Evolutionary conservation across 2,113 vertebrate species (phyloP).

Genomic region (Coptodon rendalli): DNA sequence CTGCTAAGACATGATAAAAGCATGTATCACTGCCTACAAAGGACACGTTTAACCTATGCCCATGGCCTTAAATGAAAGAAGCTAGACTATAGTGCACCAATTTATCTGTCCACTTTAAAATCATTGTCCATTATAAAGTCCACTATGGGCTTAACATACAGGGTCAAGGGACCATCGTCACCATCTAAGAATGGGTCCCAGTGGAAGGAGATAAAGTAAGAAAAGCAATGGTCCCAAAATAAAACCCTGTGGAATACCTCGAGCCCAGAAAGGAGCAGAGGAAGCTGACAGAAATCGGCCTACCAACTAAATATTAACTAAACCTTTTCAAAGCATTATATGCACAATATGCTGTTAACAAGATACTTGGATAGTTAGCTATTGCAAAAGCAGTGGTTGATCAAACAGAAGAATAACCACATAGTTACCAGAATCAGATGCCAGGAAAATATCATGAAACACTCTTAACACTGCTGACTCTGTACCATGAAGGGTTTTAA

Average conservation of each 20-base stretch:
- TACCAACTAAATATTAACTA: not conserved
- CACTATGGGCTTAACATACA: not conserved
- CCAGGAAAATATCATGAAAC: not conserved
- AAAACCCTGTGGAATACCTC: not conserved
- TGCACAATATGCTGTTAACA: not conserved
- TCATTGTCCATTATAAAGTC: not conserved
- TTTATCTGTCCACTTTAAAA: not conserved
- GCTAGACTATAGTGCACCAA: not conserved
- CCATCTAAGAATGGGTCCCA: not conserved
- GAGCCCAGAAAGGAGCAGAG: not conserved
- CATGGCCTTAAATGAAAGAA: not conserved
- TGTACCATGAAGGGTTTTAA: not conserved
- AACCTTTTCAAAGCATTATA: not conserved
- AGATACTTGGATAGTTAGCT: not conserved
- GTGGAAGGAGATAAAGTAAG: not conserved
- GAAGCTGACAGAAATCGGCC: not conserved
- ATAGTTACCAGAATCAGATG: not conserved
- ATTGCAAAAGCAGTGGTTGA: not conserved
- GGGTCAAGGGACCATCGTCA: not conserved
- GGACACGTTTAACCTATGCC: not conserved
- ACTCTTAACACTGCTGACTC: not conserved
- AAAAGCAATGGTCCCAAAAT: not conserved
- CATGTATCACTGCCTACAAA: not conserved
- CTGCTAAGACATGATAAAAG: not conserved
- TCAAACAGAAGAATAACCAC: not conserved